Conservation (phyloP, 1,140 invertebrate species). For the Apolygus lucorum region DNA sequence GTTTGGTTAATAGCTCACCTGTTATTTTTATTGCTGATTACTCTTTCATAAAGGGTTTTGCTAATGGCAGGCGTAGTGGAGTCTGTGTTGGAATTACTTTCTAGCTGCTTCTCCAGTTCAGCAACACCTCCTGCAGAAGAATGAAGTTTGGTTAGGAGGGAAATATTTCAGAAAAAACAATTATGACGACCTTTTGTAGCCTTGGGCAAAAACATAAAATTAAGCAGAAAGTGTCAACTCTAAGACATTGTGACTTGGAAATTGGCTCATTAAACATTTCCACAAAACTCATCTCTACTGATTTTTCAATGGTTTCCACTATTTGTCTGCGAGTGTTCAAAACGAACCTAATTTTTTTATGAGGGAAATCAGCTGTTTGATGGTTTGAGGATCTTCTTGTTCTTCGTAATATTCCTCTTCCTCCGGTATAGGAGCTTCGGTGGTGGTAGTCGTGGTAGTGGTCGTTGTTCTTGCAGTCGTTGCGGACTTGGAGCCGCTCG, state of each 20-base stretch:
- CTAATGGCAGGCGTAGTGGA: slow-evolving; percentile 50
- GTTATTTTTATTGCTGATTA: slow-evolving; percentile 27
- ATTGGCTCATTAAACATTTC: no score
- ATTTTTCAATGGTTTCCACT: neutral
- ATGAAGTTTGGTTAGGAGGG: neutral
- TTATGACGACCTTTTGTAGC: no score
- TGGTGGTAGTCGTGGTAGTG: slow-evolving; percentile 41
- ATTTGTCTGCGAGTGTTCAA: neutral
- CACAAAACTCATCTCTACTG: neutral
- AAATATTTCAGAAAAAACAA: neutral
- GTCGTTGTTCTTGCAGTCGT: slow-evolving; percentile 46
- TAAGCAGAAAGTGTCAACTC: no score
- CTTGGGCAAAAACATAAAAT: no score
- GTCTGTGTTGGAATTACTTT: slow-evolving; percentile 40
- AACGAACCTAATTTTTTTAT: slow-evolving; percentile 65
- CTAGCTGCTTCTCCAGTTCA: slow-evolving; percentile 67
- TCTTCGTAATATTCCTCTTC: slow-evolving; percentile 56
- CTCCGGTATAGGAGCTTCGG: slow-evolving; percentile 40
- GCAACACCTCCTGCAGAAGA: slow-evolving; percentile 56
- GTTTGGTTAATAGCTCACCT: slow-evolving; percentile 10
- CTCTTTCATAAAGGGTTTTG: slow-evolving; percentile 56
- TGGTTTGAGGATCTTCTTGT: slow-evolving; percentile 68
- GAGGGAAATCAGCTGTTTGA: slow-evolving; percentile 72
- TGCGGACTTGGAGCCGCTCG: slow-evolving; percentile 29
- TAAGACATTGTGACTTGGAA: no score